Evolutionary conservation across 2,797 vertebrate species (phyloP), one percentile per base, ranked within the genome.

Genomic region (Nyctibius grandis): DNA sequence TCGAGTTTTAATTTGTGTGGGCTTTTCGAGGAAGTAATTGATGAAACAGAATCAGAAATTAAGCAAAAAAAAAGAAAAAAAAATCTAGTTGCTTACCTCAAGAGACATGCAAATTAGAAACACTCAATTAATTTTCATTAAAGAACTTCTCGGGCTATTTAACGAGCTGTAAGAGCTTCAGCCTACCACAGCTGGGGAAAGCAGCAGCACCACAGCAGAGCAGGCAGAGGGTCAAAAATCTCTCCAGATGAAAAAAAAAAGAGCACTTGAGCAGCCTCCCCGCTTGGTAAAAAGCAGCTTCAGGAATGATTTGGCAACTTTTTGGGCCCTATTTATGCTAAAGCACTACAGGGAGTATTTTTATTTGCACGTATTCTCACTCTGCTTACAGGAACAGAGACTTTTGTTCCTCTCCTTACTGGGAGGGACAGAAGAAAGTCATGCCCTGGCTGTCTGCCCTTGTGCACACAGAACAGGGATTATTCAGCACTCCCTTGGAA

Each of bases 131-230:
- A 61, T 79, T 81, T 89, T 45, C 38, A 36, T 40, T 53, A 19
- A 47, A 73, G 54, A 82, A 34, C 26, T 70, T 61, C 28, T 45
- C 2, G 2, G 31, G 23, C 40, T 85, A 3, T 23, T 83, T 70
- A 95, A 69, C 3, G 28, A 59, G 42, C 47, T 63, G 7, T 18
- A 73, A 54, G 53, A 85, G 44, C 44, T 72, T 36, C 50, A 70
- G 42, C 38, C 26, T 50, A 12, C 12, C 0, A 0, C 15, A 57
- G 67, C 22, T 20, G 21, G 22, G n/a, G 42, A 68, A 65, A 89
- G 53, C 31, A 69, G 31, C 44, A 60, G 47, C 60, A 69, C 8
- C 65, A 44, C 47, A 90, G 77, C 45, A 80, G 47, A 67, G 54
- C 16, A 61, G 44, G 34, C 23, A 56, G n/a, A 21, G 56, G 34